These are phyloP conservation scores for Diadophis punctatus DNA, from an alignment of 2,113 vertebrate species.

Conservation along the genomic window DNA sequence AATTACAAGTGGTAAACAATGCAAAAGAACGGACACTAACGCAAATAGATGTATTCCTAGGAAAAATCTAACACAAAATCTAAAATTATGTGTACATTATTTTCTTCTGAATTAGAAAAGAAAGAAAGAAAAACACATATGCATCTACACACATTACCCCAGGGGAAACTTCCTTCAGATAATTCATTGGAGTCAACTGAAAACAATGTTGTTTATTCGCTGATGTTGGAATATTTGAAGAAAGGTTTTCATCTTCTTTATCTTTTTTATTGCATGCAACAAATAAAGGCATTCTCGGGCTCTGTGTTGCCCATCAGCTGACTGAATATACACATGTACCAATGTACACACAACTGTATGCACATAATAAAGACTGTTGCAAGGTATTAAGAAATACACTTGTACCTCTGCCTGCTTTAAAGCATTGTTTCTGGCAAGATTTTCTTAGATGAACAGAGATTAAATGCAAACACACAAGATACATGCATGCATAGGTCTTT, in stretches of 20 bases:
- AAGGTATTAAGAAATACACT: constrained; percentile 26
- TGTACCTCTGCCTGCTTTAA: constrained; percentile 40
- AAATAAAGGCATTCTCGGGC: constrained; percentile 66
- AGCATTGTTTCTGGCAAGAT: constrained; percentile 8
- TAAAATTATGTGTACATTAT: neutral
- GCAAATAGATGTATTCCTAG: neutral
- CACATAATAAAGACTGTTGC: neutral
- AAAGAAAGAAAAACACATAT: neutral
- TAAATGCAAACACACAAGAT: neutral
- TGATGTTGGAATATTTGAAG: constrained; percentile 10
- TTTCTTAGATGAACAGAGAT: constrained; percentile 44
- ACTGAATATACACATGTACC: constrained; percentile 35
- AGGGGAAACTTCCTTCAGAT: constrained; percentile 38
- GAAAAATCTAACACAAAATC: neutral
- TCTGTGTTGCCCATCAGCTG: constrained; percentile 46
- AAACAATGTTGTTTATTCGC: constrained; percentile 14
- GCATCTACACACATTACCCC: neutral
- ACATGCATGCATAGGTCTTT: neutral
- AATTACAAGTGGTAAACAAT: neutral
- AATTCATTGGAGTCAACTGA: constrained; percentile 9
- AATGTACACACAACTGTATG: neutral
- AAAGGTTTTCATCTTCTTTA: constrained; percentile 16
- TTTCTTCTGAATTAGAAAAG: neutral
- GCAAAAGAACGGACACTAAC: neutral
- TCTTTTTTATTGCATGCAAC: neutral